A percentile compares a stretch with the other conserved stretches of the same genome.
Conservation (phyloP, 1,140 invertebrate genomes). For the Lineus longissimus region DNA sequence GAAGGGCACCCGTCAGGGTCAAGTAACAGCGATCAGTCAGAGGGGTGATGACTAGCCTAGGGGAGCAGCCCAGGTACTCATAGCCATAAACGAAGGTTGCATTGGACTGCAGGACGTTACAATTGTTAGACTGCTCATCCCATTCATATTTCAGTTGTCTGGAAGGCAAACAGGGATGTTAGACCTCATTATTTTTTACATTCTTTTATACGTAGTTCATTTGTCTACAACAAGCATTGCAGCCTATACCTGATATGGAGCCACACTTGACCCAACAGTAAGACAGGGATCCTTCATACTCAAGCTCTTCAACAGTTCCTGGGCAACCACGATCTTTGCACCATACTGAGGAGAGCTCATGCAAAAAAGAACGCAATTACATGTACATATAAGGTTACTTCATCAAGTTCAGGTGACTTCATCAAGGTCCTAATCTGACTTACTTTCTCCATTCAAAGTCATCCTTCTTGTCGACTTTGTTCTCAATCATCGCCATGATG, state of each 20-base stretch:
- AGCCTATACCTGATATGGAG: not conserved
- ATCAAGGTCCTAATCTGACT: too few species aligned
- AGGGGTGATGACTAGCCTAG: conserved; percentile 54
- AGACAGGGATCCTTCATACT: too few species aligned
- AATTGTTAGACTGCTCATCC: conserved; percentile 49
- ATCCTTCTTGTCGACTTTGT: conserved; percentile 43
- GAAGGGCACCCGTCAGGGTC: conserved; percentile 65
- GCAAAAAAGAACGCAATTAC: too few species aligned
- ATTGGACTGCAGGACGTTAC: conserved; percentile 47
- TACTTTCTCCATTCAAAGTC: conserved; percentile 55
- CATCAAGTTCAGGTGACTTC: too few species aligned
- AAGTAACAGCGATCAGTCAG: conserved; percentile 59
- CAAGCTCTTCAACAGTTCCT: too few species aligned
- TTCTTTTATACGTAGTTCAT: too few species aligned
- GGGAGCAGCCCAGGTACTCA: conserved; percentile 54
- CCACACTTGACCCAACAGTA: too few species aligned
- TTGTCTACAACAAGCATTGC: not conserved
- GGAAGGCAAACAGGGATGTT: conserved; percentile 15
- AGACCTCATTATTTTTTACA: too few species aligned
- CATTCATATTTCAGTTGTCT: conserved; percentile 55
- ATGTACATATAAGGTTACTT: too few species aligned
- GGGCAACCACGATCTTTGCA: too few species aligned
- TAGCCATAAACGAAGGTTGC: conserved; percentile 51
- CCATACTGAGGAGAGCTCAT: too few species aligned
- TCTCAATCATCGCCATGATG: conserved; percentile 66